Evolutionary conservation across 2,888 invertebrate genomes (phyloP).

Genomic region (Meganola albula): DNA sequence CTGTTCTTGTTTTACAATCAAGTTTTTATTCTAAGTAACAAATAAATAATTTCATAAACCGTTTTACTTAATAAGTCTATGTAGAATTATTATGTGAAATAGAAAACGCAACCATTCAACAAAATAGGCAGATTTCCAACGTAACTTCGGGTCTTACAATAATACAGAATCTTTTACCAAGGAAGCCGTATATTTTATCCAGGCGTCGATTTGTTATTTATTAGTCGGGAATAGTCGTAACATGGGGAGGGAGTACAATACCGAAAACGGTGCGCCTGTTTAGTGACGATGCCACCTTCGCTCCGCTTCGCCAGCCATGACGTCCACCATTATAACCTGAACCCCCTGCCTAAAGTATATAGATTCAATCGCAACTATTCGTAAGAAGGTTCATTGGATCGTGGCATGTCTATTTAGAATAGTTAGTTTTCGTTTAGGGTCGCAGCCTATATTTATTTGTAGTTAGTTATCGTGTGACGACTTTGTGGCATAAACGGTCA

Average conservation of each 20-base stretch:
- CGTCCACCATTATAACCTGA: constrained; percentile 44
- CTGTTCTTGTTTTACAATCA: too few species aligned
- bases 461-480: constrained; percentile 58
- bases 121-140: constrained; percentile 45
- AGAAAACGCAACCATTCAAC: constrained; percentile 32
- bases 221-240: constrained; percentile 74
- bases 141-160: constrained; percentile 45
- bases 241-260: constrained; percentile 66
- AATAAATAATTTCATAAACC: too few species aligned
- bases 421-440: constrained; percentile 47
- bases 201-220: constrained; percentile 76
- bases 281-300: constrained; percentile 66
- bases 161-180: constrained; percentile 55
- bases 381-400: constrained; percentile 37
- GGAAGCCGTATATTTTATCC: constrained; percentile 71
- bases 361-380: constrained; percentile 32
- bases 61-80: too few species aligned
- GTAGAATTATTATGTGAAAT: constrained; percentile 31
- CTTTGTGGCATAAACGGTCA: constrained; percentile 55
- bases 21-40: too few species aligned
- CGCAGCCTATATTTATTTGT: constrained; percentile 58
- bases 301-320: constrained; percentile 51
- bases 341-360: constrained; percentile 43
- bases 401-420: constrained; percentile 44
- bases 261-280: constrained; percentile 71